Evolutionary conservation across 1,140 invertebrate species (phyloP), one percentile per base, ranked within the genome.

Genomic region (Aporrectodea caliginosa): DNA sequence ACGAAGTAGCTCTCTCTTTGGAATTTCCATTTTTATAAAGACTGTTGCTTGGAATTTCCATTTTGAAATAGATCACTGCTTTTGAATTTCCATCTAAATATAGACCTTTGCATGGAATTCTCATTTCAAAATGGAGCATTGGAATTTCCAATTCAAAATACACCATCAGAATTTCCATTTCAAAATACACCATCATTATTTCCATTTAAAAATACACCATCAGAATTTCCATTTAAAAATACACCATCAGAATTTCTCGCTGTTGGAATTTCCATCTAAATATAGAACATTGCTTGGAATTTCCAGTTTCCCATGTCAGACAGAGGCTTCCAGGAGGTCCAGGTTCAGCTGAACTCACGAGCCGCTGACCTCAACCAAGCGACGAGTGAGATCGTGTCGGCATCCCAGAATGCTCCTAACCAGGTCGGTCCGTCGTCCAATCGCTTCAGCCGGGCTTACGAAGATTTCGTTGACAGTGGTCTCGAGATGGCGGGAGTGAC

Each of bases 311-410:
- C 87, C 30, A 69, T 34, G 1, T 85, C 86, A n/a, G 81, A 75
- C 32, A 82, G 83, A 58, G 83, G 80, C 22, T 86, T 86, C 80
- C 83, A 83, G n/a, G 94, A 96, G 86, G 90, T 97, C 0, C 95
- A 98, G 88, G 90, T 91, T 22, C 94, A 97, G 83, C 89, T 98
- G 33, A 93, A 92, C 84, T 90, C 91, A 72, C 93, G 94, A 30
- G 94, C 96, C 0, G 92, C 92, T 73, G 92, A 92, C 77, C 88
- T 98, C 71, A 96, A 94, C 89, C 92, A 92, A 78, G 92, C 94
- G 0, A 93, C 93, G 0, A 92, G 91, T n/a, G 92, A 92, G 82
- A 93, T 95, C 73, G 94, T 93, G 22, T 82, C 86, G 0, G 90
- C 92, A 69, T 91, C 93, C 14, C 90, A 94, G 77, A 87, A 85